phyloP scores from a whole-genome alignment of 64 coral and sea anemone genomes.

The Actinia tenebrosa region DNA sequence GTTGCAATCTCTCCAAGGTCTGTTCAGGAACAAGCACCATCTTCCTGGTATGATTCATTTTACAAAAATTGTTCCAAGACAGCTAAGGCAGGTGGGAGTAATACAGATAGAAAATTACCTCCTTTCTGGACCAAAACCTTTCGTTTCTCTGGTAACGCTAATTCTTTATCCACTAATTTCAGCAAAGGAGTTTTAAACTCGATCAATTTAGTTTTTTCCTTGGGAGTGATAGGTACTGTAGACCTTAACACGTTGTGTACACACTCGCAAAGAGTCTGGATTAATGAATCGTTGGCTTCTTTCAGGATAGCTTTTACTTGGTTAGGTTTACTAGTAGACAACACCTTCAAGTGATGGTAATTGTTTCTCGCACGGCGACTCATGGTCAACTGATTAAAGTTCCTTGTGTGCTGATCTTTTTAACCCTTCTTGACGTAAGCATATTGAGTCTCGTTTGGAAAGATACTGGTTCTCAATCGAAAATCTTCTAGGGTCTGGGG shows the following conservation, averaged over 20 bases:
- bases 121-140: slow-evolving; percentile 26
- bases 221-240: slow-evolving; percentile 21
- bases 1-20: slow-evolving; percentile 44
- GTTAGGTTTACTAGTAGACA: slow-evolving; percentile 35
- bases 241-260: slow-evolving; percentile 39
- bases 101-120: slow-evolving; percentile 17
- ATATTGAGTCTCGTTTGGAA: slow-evolving; percentile 31
- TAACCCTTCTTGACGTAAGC: slow-evolving; percentile 35
- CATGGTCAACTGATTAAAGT: slow-evolving; percentile 32
- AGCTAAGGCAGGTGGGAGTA: slow-evolving; percentile 21
- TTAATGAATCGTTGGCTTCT: slow-evolving; percentile 30
- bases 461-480: slow-evolving; percentile 30
- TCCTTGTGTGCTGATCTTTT: background rate
- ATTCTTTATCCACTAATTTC: slow-evolving; percentile 31
- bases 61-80: slow-evolving; percentile 36
- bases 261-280: slow-evolving; percentile 45
- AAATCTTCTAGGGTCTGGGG: slow-evolving; percentile 33
- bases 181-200: background rate
- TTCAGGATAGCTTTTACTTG: slow-evolving; percentile 55
- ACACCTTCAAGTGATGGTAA: slow-evolving; percentile 43
- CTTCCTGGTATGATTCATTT: slow-evolving; percentile 39
- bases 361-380: slow-evolving; percentile 48
- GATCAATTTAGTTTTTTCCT: slow-evolving; percentile 7
- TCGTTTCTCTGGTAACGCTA: slow-evolving; percentile 7
- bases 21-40: slow-evolving; percentile 41